Evolutionary conservation across 2,797 vertebrate genomes (phyloP).

Genomic region (Netta rufina): DNA sequence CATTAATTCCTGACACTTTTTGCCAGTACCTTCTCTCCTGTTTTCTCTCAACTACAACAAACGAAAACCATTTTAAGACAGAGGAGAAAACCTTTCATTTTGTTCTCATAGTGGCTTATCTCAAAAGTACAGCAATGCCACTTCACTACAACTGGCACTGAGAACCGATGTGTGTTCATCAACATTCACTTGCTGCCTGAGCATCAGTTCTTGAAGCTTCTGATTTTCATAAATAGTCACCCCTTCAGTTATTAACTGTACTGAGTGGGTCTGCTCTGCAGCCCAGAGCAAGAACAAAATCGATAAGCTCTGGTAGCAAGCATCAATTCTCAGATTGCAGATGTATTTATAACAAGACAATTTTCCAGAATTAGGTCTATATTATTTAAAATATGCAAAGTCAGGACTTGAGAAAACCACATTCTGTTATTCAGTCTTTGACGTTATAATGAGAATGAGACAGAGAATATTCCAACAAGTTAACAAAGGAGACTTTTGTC

Average conservation of each 20-base stretch:
- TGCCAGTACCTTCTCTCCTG: neutral
- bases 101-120: neutral
- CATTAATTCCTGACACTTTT: neutral
- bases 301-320: neutral
- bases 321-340: neutral
- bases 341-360: neutral
- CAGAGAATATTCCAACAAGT: neutral
- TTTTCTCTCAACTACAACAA: neutral
- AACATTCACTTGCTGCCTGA: neutral
- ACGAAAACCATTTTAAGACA: neutral
- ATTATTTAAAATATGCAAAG: neutral
- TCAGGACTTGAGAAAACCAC: neutral
- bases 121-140: neutral
- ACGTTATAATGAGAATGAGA: neutral
- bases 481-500: neutral
- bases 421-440: neutral
- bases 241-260: neutral
- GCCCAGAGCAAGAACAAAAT: conserved; percentile 11
- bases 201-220: neutral
- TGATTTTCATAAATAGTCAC: neutral
- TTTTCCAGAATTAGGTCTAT: neutral
- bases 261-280: neutral
- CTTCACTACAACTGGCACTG: neutral
- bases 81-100: neutral
- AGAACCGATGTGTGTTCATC: neutral